Percentiles rank a stretch among this genome's conserved stretches.
Conservation (phyloP, 2,888 invertebrate genomes). For the Pristionchus fissidentatus region DNA sequence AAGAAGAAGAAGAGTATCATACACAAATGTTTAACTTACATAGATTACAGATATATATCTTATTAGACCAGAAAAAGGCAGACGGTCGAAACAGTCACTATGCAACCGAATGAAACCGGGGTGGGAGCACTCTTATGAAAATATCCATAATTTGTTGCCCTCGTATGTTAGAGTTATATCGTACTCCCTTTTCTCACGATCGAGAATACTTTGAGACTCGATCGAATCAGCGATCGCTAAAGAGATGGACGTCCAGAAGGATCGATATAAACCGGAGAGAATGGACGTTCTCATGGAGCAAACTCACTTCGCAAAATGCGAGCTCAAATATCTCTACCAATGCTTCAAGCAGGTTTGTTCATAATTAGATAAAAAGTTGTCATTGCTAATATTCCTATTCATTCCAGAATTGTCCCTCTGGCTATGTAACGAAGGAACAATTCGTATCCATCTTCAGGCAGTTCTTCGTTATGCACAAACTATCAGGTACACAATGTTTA, state of each 20-base stretch:
- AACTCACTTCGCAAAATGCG: slow-evolving; percentile 52
- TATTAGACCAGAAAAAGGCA: too few species aligned
- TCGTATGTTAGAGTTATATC: too few species aligned
- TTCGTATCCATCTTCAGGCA: slow-evolving; percentile 52
- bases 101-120: too few species aligned
- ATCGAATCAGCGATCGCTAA: slow-evolving; percentile 51
- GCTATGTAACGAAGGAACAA: slow-evolving; percentile 51
- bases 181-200: too few species aligned
- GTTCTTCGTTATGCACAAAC: slow-evolving; percentile 52
- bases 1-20: too few species aligned
- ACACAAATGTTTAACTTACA: too few species aligned
- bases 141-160: too few species aligned
- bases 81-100: too few species aligned
- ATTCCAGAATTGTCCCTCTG: slow-evolving; percentile 54
- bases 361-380: too few species aligned
- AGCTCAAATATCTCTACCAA: slow-evolving; percentile 56
- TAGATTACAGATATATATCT: too few species aligned
- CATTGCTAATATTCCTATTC: neutral
- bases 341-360: slow-evolving; percentile 53
- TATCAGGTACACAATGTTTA: slow-evolving; percentile 48
- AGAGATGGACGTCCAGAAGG: slow-evolving; percentile 54
- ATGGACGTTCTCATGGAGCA: slow-evolving; percentile 51
- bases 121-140: too few species aligned
- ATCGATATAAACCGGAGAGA: slow-evolving; percentile 52
- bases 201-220: slow-evolving; percentile 32